Percentiles rank a stretch among this genome's conserved stretches.
phyloP scores from a whole-genome alignment of 1,140 invertebrate genomes.

The Zaprionus capensis region DNA sequence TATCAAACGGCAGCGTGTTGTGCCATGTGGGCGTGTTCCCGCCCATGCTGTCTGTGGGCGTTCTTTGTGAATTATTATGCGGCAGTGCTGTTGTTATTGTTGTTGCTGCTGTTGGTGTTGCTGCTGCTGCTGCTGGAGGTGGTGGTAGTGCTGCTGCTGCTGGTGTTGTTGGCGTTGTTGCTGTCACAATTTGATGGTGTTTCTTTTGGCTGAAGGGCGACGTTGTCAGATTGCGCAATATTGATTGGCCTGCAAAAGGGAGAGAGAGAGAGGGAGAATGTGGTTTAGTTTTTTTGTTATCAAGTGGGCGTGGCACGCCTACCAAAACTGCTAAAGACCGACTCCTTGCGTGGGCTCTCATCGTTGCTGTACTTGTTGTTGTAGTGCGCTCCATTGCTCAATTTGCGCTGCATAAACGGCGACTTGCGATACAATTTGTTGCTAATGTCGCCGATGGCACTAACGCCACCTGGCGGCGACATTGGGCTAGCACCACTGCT shows the following conservation, averaged over 20 bases:
- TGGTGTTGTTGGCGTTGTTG: constrained; percentile 41
- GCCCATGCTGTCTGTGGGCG: constrained; percentile 17
- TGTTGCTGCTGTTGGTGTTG: constrained; percentile 35
- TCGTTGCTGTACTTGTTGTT: constrained; percentile 65
- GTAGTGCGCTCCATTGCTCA: constrained; percentile 65
- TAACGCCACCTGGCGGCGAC: constrained; percentile 38
- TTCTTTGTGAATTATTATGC: constrained; percentile 38
- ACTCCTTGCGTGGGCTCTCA: constrained; percentile 82
- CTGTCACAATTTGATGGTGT: constrained; percentile 43
- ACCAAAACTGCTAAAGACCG: constrained; percentile 80
- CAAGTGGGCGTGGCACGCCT: not conserved
- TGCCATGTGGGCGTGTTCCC: constrained; percentile 24
- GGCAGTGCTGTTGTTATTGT: constrained; percentile 52
- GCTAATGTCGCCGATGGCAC: constrained; percentile 45
- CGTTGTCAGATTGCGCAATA: constrained; percentile 79
- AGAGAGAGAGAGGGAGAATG: not conserved
- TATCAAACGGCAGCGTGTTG: constrained; percentile 43
- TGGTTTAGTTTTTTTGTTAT: not conserved
- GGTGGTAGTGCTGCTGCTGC: constrained; percentile 33
- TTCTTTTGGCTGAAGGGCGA: constrained; percentile 84
- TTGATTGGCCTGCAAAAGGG: constrained; percentile 66
- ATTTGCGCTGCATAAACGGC: constrained; percentile 80
- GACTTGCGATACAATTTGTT: constrained; percentile 81
- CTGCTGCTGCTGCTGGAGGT: constrained; percentile 32
- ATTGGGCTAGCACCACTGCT: constrained; percentile 28